A percentile compares a stretch with the other conserved stretches of the same genome.
These are phyloP conservation scores for Cyrtorhinus lividipennis DNA, from an alignment of 1,140 invertebrate genomes.

Conservation along the genomic window DNA sequence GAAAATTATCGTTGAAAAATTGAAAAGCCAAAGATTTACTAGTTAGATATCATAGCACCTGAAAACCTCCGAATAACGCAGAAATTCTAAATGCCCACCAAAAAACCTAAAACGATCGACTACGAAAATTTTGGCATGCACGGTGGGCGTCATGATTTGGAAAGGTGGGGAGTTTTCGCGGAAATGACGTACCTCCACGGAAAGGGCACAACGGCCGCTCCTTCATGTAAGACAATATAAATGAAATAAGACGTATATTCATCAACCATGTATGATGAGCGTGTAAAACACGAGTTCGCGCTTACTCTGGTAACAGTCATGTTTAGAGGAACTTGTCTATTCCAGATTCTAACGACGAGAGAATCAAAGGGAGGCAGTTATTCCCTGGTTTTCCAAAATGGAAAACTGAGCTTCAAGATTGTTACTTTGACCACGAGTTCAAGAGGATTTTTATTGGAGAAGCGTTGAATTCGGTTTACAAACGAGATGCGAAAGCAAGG, in stretches of 20 bases:
- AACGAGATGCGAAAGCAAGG: slow-evolving; percentile 12
- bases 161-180: slow-evolving; percentile 20
- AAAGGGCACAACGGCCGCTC: neutral
- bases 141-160: slow-evolving; percentile 13
- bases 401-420: slow-evolving; percentile 23
- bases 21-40: too few relatives aligned
- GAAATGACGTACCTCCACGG: slow-evolving; percentile 21
- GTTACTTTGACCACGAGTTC: slow-evolving; percentile 23
- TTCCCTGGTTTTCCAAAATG: slow-evolving; percentile 20
- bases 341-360: neutral
- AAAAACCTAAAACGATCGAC: neutral
- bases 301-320: too few relatives aligned
- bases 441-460: slow-evolving; percentile 23
- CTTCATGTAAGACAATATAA: slow-evolving; percentile 1
- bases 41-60: too few relatives aligned
- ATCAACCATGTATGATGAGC: too few relatives aligned
- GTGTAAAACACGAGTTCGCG: too few relatives aligned
- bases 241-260: too few relatives aligned
- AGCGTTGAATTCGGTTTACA: slow-evolving; percentile 9
- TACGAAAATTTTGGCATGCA: slow-evolving; percentile 7
- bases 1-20: too few relatives aligned
- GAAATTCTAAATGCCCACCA: neutral
- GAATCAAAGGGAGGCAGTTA: slow-evolving; percentile 19
- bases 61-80: too few relatives aligned
- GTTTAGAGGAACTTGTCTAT: too few relatives aligned